Conservation (phyloP, 2,113 vertebrate genomes). For the Montifringilla adamsi region DNA sequence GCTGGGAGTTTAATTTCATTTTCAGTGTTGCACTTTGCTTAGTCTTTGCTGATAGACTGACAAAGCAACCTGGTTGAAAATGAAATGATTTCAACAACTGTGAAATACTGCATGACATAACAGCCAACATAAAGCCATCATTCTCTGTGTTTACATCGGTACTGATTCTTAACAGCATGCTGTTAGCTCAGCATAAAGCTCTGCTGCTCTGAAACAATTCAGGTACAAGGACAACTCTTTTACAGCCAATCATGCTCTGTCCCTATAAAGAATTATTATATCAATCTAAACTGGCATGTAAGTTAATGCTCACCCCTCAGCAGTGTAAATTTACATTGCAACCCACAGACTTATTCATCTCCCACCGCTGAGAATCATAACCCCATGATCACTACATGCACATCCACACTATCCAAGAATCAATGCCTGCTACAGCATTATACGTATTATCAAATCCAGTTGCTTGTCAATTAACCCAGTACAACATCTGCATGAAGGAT, state of each 20-base stretch:
- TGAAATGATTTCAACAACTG: slow-evolving; percentile 58
- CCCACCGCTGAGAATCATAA: background rate
- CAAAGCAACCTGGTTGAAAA: slow-evolving; percentile 50
- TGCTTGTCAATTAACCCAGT: slow-evolving; percentile 72
- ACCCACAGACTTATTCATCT: slow-evolving; percentile 42
- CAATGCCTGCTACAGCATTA: slow-evolving; percentile 43
- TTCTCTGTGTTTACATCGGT: slow-evolving; percentile 52
- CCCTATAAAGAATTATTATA: slow-evolving; percentile 52
- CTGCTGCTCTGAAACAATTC: slow-evolving; percentile 62
- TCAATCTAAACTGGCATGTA: slow-evolving; percentile 53
- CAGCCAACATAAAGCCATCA: slow-evolving; percentile 42
- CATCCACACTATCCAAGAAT: slow-evolving; percentile 39
- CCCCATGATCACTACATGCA: slow-evolving; percentile 8
- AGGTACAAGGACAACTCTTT: slow-evolving; percentile 64
- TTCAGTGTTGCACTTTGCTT: background rate
- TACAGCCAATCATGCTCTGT: slow-evolving; percentile 40
- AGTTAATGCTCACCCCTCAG: slow-evolving; percentile 38
- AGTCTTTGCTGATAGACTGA: slow-evolving; percentile 19
- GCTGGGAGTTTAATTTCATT: slow-evolving; percentile 18
- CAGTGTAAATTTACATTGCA: slow-evolving; percentile 48
- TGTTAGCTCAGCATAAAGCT: slow-evolving; percentile 64
- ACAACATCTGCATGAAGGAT: slow-evolving; percentile 59
- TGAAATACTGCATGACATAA: slow-evolving; percentile 58
- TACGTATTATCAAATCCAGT: slow-evolving; percentile 63
- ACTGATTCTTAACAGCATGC: slow-evolving; percentile 47